Evolutionary conservation across 2,113 vertebrate species (phyloP).

Genomic region (Athene noctua): DNA sequence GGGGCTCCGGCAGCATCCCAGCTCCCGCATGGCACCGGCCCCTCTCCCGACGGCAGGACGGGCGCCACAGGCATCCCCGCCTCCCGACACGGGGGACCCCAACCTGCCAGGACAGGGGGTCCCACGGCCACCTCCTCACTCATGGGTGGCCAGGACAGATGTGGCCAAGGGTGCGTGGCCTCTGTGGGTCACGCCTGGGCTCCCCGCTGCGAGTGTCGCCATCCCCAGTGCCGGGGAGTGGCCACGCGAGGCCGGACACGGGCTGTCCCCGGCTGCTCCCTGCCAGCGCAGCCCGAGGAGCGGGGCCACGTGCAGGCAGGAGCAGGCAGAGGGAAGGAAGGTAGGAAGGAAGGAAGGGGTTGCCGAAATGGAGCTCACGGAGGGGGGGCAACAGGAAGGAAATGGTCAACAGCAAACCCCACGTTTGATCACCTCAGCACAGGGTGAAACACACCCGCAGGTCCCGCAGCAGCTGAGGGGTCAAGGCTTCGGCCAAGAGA

Average conservation of each 20-base stretch:
- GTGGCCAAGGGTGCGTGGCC: not conserved
- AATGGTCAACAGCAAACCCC: not conserved
- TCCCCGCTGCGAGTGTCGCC: accelerated
- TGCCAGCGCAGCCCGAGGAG: not conserved
- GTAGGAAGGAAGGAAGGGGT: not conserved
- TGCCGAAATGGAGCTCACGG: not conserved
- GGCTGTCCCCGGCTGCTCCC: not conserved
- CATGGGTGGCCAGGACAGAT: not conserved
- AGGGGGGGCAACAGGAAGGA: not conserved
- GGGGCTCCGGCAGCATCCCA: not conserved
- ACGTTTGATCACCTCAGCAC: accelerated
- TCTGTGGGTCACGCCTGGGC: not conserved
- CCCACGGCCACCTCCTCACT: not conserved
- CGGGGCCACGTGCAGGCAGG: not conserved
- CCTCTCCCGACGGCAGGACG: not conserved
- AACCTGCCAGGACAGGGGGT: not conserved
- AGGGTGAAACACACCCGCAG: not conserved
- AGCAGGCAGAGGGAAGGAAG: not conserved
- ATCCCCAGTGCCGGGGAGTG: not conserved
- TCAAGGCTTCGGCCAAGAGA: not conserved
- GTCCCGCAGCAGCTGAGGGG: too few species aligned
- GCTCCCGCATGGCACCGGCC: not conserved
- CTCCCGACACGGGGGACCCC: accelerated
- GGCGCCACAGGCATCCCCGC: not conserved
- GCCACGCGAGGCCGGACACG: not conserved